Evolutionary conservation across 1,140 invertebrate genomes (phyloP).

Genomic region (Ladona fulva): DNA sequence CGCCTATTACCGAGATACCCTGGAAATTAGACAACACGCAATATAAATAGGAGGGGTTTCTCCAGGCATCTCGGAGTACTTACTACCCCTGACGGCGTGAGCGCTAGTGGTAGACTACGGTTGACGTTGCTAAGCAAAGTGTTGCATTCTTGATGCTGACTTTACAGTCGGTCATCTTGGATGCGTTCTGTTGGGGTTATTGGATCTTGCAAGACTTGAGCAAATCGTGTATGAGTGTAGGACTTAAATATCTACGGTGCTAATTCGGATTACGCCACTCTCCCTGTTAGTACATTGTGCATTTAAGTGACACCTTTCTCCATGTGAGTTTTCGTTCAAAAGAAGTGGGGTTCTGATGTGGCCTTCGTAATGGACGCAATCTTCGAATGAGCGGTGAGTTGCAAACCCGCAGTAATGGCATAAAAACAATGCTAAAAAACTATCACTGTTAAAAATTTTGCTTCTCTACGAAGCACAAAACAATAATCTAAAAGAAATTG

Average conservation of each 20-base stretch:
- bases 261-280: background rate
- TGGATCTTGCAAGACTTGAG: background rate
- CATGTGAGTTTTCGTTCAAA: background rate
- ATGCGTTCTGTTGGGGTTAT: background rate
- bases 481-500: too few species aligned
- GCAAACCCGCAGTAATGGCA: background rate
- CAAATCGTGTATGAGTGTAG: background rate
- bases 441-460: background rate
- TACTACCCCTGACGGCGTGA: too few species aligned
- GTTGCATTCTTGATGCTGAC: too few species aligned
- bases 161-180: background rate
- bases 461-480: too few species aligned
- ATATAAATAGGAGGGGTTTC: too few species aligned
- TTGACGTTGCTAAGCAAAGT: too few species aligned
- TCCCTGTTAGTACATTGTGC: background rate
- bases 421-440: background rate
- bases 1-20: too few species aligned
- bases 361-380: background rate
- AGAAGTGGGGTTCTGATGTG: background rate
- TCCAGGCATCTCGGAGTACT: too few species aligned
- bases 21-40: too few species aligned
- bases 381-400: conserved; percentile 7
- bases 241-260: background rate
- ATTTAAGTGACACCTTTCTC: background rate
- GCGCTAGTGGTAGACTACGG: too few species aligned